Base-by-base conservation (phyloP, 1,140 invertebrate genomes). In the Hycleus phaleratus region DNA sequence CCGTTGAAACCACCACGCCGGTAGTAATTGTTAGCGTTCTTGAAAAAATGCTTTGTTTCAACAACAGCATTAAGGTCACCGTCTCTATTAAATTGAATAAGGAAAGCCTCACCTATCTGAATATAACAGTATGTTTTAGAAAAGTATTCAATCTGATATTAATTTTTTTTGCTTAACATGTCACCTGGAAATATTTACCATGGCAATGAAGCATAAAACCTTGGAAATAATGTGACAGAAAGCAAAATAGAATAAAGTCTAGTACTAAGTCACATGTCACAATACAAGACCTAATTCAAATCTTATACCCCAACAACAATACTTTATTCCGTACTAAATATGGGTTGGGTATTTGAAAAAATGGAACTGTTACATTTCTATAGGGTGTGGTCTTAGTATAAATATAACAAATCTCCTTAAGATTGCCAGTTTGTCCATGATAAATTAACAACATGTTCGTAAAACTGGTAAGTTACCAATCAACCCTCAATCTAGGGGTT, bases 401-500 rank as follows among this genome's bases (percentile, higher is more conserved):
- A 65, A 72, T 70, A 70, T 3, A 10, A 42, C 11, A 11, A 57
- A 49, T 48, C 56, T 59, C 50, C 57, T 62, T 49, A 32, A 56
- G 51, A 56, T 60, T 55, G 60, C 60, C 49, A 64, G 61, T 59
- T 63, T 49, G 42, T 53, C 49, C 58, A 51, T 60, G 58, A 52
- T 56, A 68, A 65, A 62, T 60, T 60, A 63, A 58, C 70, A 70
- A 73, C 71, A 73, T 73, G 71, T 73, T 73, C 65, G 71, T 72
- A 73, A 73, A 73, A 73, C 70, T 73, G 71, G 71, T 73, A 70
- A 72, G 71, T 70, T 46, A 39, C 40, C 39, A 42, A 6, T 42
- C 40, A 42, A n/a, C 18, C 18, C 10, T 25, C 5, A 18, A 18
- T 43, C 38, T 43, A 43, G 49, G 38, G 49, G n/a, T 43, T 5